Evolutionary conservation across 2,888 invertebrate genomes (phyloP).

Genomic region (Cephus spinipes): DNA sequence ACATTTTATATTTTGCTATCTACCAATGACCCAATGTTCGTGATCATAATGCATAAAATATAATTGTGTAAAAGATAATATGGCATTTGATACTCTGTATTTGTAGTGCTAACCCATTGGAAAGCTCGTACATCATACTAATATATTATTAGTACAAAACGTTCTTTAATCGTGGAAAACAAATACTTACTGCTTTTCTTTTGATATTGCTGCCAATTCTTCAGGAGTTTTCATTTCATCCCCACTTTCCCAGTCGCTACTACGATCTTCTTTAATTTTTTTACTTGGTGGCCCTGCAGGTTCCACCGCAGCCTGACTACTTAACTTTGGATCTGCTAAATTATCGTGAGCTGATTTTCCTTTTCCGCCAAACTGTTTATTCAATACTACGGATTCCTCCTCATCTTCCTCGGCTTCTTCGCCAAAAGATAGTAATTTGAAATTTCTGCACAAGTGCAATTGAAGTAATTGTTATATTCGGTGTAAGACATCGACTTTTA

Average conservation of each 20-base stretch:
- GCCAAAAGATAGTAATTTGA: slow-evolving; percentile 95
- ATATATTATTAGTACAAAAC: neutral
- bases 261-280: slow-evolving; percentile 34
- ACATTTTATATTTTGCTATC: neutral
- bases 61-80: neutral
- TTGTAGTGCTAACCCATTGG: too few species aligned
- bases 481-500: slow-evolving; percentile 6
- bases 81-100: too few species aligned
- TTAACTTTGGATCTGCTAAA: slow-evolving; percentile 89
- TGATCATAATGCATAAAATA: neutral
- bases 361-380: slow-evolving; percentile 80
- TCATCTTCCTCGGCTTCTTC: slow-evolving; percentile 97
- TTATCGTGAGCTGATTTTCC: slow-evolving; percentile 96
- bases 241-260: slow-evolving; percentile 53
- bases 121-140: too few species aligned
- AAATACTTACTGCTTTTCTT: slow-evolving; percentile 51
- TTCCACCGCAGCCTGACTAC: slow-evolving; percentile 76
- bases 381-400: slow-evolving; percentile 77
- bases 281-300: slow-evolving; percentile 42
- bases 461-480: neutral
- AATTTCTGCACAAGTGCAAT: slow-evolving; percentile 77
- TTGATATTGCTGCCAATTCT: slow-evolving; percentile 51
- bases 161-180: neutral
- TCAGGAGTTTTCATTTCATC: slow-evolving; percentile 43
- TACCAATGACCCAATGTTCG: neutral